phyloP scores from a whole-genome alignment of 2,797 vertebrate species.

The Lemur catta region DNA sequence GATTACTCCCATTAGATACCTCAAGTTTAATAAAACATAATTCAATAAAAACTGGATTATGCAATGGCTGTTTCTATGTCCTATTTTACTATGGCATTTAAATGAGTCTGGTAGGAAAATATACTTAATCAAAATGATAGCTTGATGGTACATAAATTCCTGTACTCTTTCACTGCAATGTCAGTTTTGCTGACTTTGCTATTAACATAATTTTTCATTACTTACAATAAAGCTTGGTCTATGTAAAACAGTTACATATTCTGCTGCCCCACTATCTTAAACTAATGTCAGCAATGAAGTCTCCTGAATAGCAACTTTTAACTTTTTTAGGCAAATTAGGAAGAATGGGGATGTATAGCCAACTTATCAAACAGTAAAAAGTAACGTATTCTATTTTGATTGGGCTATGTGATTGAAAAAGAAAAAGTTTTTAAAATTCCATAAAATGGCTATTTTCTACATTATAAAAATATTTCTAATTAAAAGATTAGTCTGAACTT shows the following conservation, averaged over 20 bases:
- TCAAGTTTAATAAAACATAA: conserved; percentile 27
- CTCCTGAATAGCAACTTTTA: not conserved
- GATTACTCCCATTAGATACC: not conserved
- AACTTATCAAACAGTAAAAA: not conserved
- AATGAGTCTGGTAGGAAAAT: not conserved
- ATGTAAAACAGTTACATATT: conserved; percentile 17
- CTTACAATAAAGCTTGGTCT: not conserved
- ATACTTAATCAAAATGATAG: conserved; percentile 51
- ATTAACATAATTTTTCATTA: conserved; percentile 59
- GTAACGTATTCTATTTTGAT: not conserved
- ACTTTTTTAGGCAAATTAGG: not conserved
- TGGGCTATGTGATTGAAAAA: not conserved
- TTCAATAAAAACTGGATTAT: not conserved
- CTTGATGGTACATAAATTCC: conserved; percentile 33
- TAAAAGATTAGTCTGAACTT: not conserved
- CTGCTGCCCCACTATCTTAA: not conserved
- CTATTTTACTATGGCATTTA: not conserved
- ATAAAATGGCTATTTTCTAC: not conserved
- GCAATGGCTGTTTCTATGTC: not conserved
- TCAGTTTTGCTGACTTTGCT: conserved; percentile 32
- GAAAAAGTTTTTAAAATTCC: not conserved
- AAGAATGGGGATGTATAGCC: not conserved
- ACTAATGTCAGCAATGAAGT: not conserved
- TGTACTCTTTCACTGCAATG: not conserved
- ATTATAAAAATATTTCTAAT: not conserved